These are phyloP conservation scores for Amia ocellicauda DNA, from an alignment of 2,113 vertebrate genomes.

Conservation along the genomic window DNA sequence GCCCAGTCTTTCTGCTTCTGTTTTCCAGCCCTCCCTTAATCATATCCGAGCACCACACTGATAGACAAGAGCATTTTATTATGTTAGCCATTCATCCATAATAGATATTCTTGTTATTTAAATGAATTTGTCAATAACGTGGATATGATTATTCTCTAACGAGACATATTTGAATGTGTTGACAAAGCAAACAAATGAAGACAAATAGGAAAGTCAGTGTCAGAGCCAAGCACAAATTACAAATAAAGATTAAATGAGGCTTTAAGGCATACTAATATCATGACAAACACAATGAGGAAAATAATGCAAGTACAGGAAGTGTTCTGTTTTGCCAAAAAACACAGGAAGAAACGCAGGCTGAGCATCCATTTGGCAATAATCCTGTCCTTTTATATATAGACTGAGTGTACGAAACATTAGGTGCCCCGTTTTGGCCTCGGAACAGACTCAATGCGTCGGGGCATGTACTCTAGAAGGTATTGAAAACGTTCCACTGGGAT, in stretches of 20 bases:
- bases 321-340: not conserved
- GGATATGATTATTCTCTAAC: not conserved
- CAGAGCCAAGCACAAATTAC: not conserved
- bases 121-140: slow-evolving; percentile 7
- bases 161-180: not conserved
- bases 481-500: no score
- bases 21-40: not conserved
- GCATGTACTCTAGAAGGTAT: no score
- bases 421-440: no score
- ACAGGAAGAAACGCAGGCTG: not conserved
- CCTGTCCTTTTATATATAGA: no score
- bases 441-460: no score
- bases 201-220: slow-evolving; percentile 4
- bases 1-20: not conserved
- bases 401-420: no score
- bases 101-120: slow-evolving; percentile 5
- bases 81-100: slow-evolving; percentile 5
- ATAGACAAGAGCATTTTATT: not conserved
- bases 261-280: not conserved
- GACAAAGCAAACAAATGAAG: slow-evolving; percentile 12
- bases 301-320: not conserved
- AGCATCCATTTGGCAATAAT: not conserved
- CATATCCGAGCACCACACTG: no score
- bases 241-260: slow-evolving; percentile 11
- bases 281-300: not conserved